Evolutionary conservation across 1,140 invertebrate species (phyloP), one percentile per base, ranked within the genome.

Genomic region (Leptopilina clavipes): DNA sequence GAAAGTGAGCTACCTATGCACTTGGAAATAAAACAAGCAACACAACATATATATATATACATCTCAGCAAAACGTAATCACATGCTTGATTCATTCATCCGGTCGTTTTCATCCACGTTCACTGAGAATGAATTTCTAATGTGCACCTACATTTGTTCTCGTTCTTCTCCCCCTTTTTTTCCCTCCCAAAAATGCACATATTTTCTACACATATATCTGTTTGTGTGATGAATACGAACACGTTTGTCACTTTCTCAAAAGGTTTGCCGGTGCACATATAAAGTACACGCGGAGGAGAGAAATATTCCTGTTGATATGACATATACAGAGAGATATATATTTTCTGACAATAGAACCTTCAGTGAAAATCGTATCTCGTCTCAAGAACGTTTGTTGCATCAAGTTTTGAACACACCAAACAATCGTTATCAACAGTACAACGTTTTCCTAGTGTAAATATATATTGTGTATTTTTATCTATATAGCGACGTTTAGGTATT

Each of bases 301-400:
- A n/a, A n/a, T n/a, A n/a, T n/a, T n/a, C n/a, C n/a, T n/a, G n/a
- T n/a, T n/a, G n/a, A n/a, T 65, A 22, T 22, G 5, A 65, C n/a
- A 14, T 65, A 25, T 9, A 25, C 14, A 25, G 6, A 59, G n/a
- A n/a, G n/a, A n/a, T n/a, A n/a, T 31, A 31, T 31, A 31, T 31
- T 65, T 59, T 65, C 59, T 65, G 59, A 65, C 59, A 65, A 65
- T 65, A 31, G 59, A 31, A 0, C 12, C n/a, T 65, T 65, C 59
- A n/a, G 22, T n/a, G 14, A 52, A 31, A 65, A 1, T 11, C 22
- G 22, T n/a, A 31, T 65, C 59, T 65, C 12, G 59, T 65, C 22
- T 25, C 59, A 31, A 31, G 25, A 25, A 37, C 59, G 19, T 10
- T 65, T 65, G 22, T 65, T 65, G 25, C 59, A 31, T 65, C 59